These are phyloP conservation scores for Limnephilus marmoratus DNA, from an alignment of 2,888 invertebrate species.

Conservation along the genomic window DNA sequence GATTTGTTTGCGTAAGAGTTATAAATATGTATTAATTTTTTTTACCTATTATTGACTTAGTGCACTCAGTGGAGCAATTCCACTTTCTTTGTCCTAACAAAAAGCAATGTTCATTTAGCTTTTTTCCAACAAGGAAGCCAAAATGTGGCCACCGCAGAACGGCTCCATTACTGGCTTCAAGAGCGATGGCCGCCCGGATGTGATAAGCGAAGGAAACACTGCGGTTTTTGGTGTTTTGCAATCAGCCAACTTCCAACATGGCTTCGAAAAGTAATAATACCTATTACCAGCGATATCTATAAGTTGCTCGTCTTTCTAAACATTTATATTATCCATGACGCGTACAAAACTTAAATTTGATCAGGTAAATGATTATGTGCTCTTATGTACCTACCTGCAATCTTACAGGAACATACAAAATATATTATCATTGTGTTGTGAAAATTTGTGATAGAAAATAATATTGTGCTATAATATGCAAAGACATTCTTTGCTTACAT, in stretches of 20 bases:
- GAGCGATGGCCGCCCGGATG: slow-evolving; percentile 39
- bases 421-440: no score
- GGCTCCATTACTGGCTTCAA: slow-evolving; percentile 14
- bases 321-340: not conserved
- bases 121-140: slow-evolving; percentile 32
- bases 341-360: not conserved
- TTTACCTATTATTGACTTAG: not conserved
- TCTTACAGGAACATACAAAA: no score
- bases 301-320: not conserved
- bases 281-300: not conserved
- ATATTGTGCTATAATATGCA: no score
- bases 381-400: no score
- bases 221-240: slow-evolving; percentile 35
- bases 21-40: not conserved
- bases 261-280: not conserved
- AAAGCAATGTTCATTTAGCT: not conserved
- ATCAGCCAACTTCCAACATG: slow-evolving; percentile 17
- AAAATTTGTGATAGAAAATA: no score
- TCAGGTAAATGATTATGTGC: not conserved
- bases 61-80: not conserved
- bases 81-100: not conserved
- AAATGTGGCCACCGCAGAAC: slow-evolving; percentile 33
- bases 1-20: not conserved
- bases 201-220: slow-evolving; percentile 28
- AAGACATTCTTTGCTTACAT: no score